phyloP scores from a whole-genome alignment of 2,113 vertebrate genomes.

The Morone chrysops region DNA sequence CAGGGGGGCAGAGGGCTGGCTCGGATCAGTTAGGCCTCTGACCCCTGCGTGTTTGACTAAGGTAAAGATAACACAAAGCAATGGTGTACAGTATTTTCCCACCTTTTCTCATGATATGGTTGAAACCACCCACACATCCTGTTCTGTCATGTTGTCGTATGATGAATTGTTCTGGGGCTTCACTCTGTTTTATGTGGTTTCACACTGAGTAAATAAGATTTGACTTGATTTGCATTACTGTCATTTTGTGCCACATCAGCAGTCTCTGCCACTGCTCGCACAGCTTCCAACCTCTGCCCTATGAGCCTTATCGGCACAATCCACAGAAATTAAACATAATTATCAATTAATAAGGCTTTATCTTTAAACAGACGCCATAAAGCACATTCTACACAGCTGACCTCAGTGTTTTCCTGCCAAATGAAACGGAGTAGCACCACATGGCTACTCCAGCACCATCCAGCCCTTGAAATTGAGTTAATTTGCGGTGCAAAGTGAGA shows the following conservation, averaged over 20 bases:
- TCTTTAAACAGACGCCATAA: not conserved
- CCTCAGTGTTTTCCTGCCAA: not conserved
- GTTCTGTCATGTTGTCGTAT: not conserved
- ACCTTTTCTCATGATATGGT: not conserved
- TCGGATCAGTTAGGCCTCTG: slow-evolving; percentile 7
- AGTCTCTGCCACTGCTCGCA: not conserved
- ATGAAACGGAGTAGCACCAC: not conserved
- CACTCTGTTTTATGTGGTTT: not conserved
- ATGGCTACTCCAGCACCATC: not conserved
- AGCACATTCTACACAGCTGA: not conserved
- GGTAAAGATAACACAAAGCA: not conserved
- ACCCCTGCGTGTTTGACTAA: slow-evolving; percentile 36
- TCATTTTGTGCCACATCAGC: not conserved
- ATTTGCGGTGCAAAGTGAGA: not conserved
- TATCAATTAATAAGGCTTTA: not conserved
- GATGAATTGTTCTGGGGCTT: not conserved
- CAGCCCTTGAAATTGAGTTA: not conserved
- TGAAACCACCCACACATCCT: not conserved
- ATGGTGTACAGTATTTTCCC: not conserved
- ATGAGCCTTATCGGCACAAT: not conserved
- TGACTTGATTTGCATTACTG: not conserved
- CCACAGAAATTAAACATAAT: not conserved
- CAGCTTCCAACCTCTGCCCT: not conserved
- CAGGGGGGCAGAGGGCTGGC: not conserved
- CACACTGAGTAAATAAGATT: not conserved